A percentile compares a stretch with the other conserved stretches of the same genome.
These are phyloP conservation scores for Macrosiphum euphorbiae DNA, from an alignment of 2,888 invertebrate genomes.

Conservation along the genomic window DNA sequence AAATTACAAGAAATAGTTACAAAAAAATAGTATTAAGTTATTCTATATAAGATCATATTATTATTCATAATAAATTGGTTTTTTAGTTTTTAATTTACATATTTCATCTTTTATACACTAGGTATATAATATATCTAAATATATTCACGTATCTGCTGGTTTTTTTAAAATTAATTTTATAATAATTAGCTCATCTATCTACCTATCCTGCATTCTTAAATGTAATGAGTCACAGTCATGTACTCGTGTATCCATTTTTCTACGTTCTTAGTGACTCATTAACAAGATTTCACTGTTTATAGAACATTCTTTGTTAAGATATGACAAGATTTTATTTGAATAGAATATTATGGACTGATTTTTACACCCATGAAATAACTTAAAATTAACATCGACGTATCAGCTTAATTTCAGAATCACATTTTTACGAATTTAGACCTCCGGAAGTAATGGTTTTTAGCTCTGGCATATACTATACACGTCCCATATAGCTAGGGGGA, in stretches of 20 bases:
- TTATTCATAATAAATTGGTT: not conserved
- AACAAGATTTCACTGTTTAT: not conserved
- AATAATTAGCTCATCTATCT: not conserved
- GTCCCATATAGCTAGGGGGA: not conserved
- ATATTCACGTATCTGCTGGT: not conserved
- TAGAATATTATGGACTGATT: not conserved
- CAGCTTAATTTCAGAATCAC: not conserved
- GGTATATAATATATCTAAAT: not conserved
- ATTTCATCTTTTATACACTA: not conserved
- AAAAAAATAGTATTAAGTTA: not conserved
- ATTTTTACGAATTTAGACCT: not conserved
- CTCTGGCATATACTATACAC: not conserved
- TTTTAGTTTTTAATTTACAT: not conserved
- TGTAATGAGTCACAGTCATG: too few relatives aligned
- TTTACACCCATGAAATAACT: not conserved
- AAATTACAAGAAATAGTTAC: not conserved
- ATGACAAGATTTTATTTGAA: not conserved
- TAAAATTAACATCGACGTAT: not conserved
- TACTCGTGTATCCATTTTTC: not conserved
- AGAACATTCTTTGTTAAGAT: not conserved
- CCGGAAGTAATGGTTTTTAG: constrained; percentile 47
- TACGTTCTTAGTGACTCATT: not conserved
- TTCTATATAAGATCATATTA: not conserved
- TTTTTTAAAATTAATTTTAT: not conserved
- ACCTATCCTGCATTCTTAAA: not conserved